A percentile compares a stretch with the other conserved stretches of the same genome.
phyloP scores from a whole-genome alignment of 2,888 invertebrate genomes.

The Entomobrya multifasciata region DNA sequence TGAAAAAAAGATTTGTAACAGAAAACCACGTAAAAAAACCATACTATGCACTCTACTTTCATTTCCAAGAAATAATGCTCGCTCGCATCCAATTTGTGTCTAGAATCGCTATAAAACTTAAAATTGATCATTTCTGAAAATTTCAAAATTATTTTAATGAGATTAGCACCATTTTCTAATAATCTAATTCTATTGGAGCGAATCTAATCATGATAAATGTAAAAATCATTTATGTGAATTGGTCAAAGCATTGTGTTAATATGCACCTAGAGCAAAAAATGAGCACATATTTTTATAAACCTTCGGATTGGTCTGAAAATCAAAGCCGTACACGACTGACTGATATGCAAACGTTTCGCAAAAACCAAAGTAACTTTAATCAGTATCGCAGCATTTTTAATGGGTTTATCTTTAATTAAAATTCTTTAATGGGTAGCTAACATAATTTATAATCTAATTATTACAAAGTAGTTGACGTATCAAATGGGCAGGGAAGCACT shows the following conservation, averaged over 20 bases:
- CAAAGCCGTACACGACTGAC: no score
- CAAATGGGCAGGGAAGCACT: slow-evolving; percentile 35
- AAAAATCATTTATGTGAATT: slow-evolving; percentile 46
- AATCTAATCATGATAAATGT: slow-evolving; percentile 51
- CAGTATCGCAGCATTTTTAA: slow-evolving; percentile 19
- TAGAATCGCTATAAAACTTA: no score
- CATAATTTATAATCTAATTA: slow-evolving; percentile 36
- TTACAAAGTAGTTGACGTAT: slow-evolving; percentile 31
- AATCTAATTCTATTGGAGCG: slow-evolving; percentile 41
- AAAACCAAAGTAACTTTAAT: slow-evolving; percentile 2
- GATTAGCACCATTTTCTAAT: slow-evolving; percentile 25
- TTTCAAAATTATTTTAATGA: not conserved
- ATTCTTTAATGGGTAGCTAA: slow-evolving; percentile 9
- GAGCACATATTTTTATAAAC: no score
- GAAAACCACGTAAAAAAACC: no score
- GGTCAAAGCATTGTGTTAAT: no score
- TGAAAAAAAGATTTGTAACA: not conserved
- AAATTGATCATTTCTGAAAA: slow-evolving; percentile 24
- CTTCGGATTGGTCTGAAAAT: no score
- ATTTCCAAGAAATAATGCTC: no score
- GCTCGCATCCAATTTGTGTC: no score
- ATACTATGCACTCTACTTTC: no score
- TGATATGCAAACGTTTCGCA: slow-evolving; percentile 9
- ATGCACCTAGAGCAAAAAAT: no score
- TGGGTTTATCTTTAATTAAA: slow-evolving; percentile 25